Percentiles rank a stretch among this genome's conserved stretches.
phyloP scores from a whole-genome alignment of 2,797 vertebrate genomes.

The Sparidentex hasta region DNA sequence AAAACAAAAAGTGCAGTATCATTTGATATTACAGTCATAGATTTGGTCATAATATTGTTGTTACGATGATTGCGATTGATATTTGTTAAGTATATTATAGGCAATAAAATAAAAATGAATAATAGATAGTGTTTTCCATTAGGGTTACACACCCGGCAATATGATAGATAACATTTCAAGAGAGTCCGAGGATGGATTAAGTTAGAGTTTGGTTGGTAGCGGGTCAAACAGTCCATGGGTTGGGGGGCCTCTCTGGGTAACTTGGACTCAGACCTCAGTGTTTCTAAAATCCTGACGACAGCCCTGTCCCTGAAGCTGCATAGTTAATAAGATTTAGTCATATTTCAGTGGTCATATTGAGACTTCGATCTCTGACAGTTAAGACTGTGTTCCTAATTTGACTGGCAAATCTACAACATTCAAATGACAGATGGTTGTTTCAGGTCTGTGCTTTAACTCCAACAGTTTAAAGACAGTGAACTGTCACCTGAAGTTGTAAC shows the following conservation, averaged over 20 bases:
- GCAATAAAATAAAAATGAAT: background rate
- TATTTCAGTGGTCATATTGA: background rate
- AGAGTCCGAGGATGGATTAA: background rate
- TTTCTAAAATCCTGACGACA: too few species aligned
- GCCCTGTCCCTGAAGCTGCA: background rate
- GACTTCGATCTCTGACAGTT: background rate
- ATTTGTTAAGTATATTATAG: background rate
- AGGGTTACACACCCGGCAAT: background rate
- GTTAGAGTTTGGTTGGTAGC: too few species aligned
- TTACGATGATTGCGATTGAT: background rate
- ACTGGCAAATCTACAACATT: constrained; percentile 39
- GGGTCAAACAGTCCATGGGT: too few species aligned
- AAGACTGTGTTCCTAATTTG: constrained; percentile 41
- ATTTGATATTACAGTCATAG: background rate
- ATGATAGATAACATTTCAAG: background rate
- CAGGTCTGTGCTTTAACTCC: background rate
- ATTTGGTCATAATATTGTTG: background rate
- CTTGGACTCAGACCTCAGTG: too few species aligned
- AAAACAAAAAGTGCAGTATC: background rate
- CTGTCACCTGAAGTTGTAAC: background rate
- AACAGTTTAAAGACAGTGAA: background rate
- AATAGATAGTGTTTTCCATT: background rate
- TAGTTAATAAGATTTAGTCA: background rate
- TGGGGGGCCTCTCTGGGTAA: too few species aligned
- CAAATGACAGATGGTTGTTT: constrained; percentile 22